Evolutionary conservation across 2,113 vertebrate genomes (phyloP).

Genomic region (Miniopterus natalensis): DNA sequence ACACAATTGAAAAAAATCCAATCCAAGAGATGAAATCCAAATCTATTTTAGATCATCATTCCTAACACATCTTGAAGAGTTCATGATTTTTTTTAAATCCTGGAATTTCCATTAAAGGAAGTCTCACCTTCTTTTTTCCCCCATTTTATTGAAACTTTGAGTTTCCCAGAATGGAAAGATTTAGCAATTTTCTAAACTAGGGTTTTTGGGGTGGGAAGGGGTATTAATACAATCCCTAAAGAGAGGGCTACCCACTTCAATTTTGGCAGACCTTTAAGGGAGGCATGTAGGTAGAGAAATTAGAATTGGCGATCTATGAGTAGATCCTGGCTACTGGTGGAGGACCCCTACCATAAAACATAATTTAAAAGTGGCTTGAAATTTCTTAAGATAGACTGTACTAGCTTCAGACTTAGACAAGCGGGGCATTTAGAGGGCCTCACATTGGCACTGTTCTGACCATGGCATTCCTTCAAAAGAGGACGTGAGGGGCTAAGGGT

Average conservation of each 20-base stretch:
- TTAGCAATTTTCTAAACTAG: background rate
- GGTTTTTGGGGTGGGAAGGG: background rate
- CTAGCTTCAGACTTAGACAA: background rate
- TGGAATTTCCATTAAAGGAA: background rate
- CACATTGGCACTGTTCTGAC: background rate
- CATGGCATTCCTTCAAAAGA: background rate
- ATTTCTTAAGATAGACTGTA: background rate
- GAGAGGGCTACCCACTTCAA: background rate
- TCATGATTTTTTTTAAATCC: background rate
- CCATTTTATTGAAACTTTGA: slow-evolving; percentile 1
- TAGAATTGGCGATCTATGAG: background rate
- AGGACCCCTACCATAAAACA: background rate
- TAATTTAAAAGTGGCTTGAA: background rate
- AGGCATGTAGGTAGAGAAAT: background rate
- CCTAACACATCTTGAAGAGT: background rate
- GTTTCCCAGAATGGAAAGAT: background rate
- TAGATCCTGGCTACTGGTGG: background rate
- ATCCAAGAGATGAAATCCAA: background rate
- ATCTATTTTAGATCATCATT: background rate
- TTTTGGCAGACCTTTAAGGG: background rate
- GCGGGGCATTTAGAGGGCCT: background rate
- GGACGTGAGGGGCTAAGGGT: background rate
- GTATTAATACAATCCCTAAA: background rate
- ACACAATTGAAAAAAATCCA: background rate
- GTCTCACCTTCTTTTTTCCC: background rate